These are phyloP conservation scores for Ambastaia sidthimunki DNA, from an alignment of 2,797 vertebrate species.

Conservation along the genomic window DNA sequence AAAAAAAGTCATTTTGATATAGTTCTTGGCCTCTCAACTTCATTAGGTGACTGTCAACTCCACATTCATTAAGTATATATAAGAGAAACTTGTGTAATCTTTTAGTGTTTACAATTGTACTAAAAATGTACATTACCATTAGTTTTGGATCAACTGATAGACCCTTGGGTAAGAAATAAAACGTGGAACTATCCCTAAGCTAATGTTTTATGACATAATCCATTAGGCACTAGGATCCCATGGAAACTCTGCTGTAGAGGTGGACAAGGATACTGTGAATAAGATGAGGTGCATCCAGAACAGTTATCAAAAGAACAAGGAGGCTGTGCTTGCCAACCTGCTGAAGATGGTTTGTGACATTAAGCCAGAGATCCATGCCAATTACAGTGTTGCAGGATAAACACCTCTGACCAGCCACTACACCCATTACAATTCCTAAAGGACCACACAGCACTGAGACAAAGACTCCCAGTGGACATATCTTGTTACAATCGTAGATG, in stretches of 20 bases:
- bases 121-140: too few relatives aligned
- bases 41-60: too few relatives aligned
- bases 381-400: constrained; percentile 80
- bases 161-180: not conserved
- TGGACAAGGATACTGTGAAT: constrained; percentile 77
- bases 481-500: constrained; percentile 18
- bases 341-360: constrained; percentile 80
- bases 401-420: not conserved
- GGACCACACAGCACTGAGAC: constrained; percentile 40
- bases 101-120: too few relatives aligned
- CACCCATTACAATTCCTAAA: constrained; percentile 30
- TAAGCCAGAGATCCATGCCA: constrained; percentile 80
- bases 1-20: too few relatives aligned
- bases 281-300: constrained; percentile 77
- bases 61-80: too few relatives aligned
- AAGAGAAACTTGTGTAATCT: too few relatives aligned
- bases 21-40: too few relatives aligned
- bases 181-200: not conserved
- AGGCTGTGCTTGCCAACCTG: constrained; percentile 75
- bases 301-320: constrained; percentile 78
- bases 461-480: constrained; percentile 49
- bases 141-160: not conserved
- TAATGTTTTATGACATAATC: not conserved
- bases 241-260: constrained; percentile 82
- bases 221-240: constrained; percentile 81